These are phyloP conservation scores for Orientallactaga bullata DNA, from an alignment of 2,113 vertebrate genomes.

Conservation along the genomic window DNA sequence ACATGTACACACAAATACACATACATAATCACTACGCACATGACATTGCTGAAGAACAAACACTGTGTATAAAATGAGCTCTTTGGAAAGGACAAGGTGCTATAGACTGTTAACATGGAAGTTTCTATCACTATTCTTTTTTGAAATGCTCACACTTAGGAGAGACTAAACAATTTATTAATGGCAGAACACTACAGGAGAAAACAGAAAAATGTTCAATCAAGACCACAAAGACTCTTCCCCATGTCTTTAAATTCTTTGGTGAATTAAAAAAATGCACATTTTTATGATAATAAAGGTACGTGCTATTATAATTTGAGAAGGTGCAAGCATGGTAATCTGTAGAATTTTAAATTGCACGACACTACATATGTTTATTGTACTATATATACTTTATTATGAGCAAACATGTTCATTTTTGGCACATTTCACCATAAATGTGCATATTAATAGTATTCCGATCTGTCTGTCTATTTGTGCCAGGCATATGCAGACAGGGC, in stretches of 20 bases:
- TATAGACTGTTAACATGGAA: background rate
- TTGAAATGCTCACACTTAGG: background rate
- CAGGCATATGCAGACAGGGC: background rate
- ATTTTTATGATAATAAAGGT: background rate
- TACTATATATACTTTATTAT: constrained; percentile 59
- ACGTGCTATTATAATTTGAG: background rate
- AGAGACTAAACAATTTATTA: background rate
- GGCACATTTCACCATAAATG: background rate
- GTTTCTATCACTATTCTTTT: background rate
- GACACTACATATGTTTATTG: constrained; percentile 22
- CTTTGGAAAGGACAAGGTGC: background rate
- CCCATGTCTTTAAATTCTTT: background rate
- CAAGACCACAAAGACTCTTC: background rate
- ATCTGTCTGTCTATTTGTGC: constrained; percentile 45
- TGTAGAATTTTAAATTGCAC: background rate
- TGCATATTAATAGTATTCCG: constrained; percentile 30
- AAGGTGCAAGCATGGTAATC: background rate
- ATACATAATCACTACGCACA: background rate
- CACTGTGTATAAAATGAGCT: background rate
- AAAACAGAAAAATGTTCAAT: background rate
- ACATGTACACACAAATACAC: background rate
- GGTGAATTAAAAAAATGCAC: background rate
- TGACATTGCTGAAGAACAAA: background rate
- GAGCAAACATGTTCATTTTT: constrained; percentile 60
- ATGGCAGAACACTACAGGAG: background rate